Evolutionary conservation across 2,113 vertebrate genomes (phyloP).

Genomic region (Columba livia): DNA sequence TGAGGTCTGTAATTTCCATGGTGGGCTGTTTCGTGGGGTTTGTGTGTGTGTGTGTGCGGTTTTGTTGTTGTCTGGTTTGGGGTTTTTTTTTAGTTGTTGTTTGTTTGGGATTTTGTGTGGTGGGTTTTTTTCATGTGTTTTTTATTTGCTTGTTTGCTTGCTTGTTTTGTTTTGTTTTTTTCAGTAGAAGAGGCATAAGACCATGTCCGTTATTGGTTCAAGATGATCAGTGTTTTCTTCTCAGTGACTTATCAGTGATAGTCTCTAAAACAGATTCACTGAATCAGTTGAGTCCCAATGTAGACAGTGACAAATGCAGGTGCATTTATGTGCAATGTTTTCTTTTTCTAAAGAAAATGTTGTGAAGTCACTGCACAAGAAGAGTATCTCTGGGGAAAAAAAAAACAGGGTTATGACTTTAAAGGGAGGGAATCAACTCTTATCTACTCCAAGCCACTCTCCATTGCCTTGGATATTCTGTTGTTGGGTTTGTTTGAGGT

Average conservation of each 20-base stretch:
- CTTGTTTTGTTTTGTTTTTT: no score
- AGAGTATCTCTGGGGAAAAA: background rate
- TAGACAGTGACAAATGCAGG: constrained; percentile 12
- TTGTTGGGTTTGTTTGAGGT: background rate
- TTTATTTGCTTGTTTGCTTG: background rate
- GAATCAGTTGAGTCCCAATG: background rate
- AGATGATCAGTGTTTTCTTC: background rate
- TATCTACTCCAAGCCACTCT: background rate
- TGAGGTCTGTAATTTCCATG: background rate
- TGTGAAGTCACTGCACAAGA: background rate
- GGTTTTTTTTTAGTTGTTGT: no score
- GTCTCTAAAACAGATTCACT: background rate
- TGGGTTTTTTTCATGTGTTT: background rate
- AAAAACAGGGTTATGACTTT: background rate
- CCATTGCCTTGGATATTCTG: background rate
- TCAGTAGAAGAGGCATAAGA: background rate
- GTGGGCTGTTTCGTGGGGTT: background rate
- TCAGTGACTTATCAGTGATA: background rate
- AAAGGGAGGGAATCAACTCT: background rate
- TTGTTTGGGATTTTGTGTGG: background rate
- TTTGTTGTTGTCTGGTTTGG: background rate
- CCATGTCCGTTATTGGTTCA: background rate
- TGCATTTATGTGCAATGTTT: background rate
- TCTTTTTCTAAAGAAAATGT: background rate
- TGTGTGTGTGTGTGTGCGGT: no score